A percentile compares a stretch with the other conserved stretches of the same genome.
phyloP scores from a whole-genome alignment of 1,140 invertebrate species.

The Leguminivora glycinivorella region DNA sequence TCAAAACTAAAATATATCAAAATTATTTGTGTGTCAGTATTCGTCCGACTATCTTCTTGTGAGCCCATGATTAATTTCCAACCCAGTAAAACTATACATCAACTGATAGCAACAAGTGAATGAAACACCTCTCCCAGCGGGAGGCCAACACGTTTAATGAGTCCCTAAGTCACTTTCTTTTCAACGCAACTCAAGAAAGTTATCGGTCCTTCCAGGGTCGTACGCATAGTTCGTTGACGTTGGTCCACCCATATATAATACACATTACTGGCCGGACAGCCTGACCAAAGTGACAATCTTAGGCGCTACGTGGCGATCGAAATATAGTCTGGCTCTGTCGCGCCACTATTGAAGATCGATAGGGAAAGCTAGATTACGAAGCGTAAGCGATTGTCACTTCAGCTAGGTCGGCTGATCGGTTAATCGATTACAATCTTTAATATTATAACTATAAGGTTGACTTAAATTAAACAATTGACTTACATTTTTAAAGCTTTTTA shows the following conservation, averaged over 20 bases:
- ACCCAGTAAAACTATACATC: neutral
- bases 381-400: too few species aligned
- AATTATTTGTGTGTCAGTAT: too few species aligned
- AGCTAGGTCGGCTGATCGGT: too few species aligned
- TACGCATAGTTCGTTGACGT: slow-evolving; percentile 23
- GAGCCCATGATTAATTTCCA: slow-evolving; percentile 9
- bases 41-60: neutral
- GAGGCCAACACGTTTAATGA: slow-evolving; percentile 11
- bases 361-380: too few species aligned
- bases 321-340: too few species aligned
- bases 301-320: too few species aligned
- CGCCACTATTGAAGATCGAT: too few species aligned
- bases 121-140: slow-evolving; percentile 24
- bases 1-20: too few species aligned
- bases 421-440: neutral
- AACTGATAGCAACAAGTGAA: neutral
- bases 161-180: slow-evolving; percentile 24
- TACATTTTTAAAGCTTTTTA: neutral
- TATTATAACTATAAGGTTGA: neutral
- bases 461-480: neutral
- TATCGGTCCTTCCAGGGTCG: slow-evolving; percentile 23
- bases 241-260: neutral
- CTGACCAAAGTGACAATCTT: too few species aligned
- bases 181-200: slow-evolving; percentile 18
- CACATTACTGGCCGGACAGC: neutral